Evolutionary conservation across 2,888 invertebrate genomes (phyloP), one percentile per base, ranked within the genome.

Genomic region (Onthophagus sagittarius): DNA sequence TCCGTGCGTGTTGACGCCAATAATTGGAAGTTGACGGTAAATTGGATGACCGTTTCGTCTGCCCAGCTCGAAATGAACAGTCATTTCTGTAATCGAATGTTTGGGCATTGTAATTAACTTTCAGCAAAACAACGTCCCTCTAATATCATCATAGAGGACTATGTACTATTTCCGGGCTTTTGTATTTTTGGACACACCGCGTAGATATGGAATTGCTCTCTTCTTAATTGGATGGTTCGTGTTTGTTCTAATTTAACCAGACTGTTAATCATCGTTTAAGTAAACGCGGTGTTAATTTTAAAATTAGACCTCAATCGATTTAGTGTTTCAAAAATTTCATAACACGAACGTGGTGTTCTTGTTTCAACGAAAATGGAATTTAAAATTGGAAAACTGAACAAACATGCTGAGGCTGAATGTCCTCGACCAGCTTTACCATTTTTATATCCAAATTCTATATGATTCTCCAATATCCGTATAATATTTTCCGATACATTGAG

Each of bases 361-460:
- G 11, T 53, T 53, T 53, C 5, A 2, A 53, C 2, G 39, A 53
- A 53, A 53, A 53, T 53, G 11, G 39, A 53, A 9, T 53, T 11
- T 11, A 11, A 53, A 53, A 53, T 53, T 9, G 39, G 39, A 53
- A 53, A 53, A 53, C 39, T 53, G 39, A 53, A 53, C 39, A 53
- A 53, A 53, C 39, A 53, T 11, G 39, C 11, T 53, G 39, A 53
- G 39, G 39, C 39, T 11, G 39, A 53, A 53, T 11, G 39, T 53
- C 39, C 9, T 9, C 39, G 39, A 4, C 39, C 39, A 67, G 9
- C 23, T 67, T 31, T 67, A 32, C 39, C 39, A 67, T 67, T 67
- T 67, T 31, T 67, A 32, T 67, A 67, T 67, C 67, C 67, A 67
- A 67, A 67, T 67, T 67, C 67, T 67, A 67, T 67, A 67, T 67